These are phyloP conservation scores for Caenorhabditis sinica DNA, from an alignment of 2,888 invertebrate genomes.

Conservation along the genomic window DNA sequence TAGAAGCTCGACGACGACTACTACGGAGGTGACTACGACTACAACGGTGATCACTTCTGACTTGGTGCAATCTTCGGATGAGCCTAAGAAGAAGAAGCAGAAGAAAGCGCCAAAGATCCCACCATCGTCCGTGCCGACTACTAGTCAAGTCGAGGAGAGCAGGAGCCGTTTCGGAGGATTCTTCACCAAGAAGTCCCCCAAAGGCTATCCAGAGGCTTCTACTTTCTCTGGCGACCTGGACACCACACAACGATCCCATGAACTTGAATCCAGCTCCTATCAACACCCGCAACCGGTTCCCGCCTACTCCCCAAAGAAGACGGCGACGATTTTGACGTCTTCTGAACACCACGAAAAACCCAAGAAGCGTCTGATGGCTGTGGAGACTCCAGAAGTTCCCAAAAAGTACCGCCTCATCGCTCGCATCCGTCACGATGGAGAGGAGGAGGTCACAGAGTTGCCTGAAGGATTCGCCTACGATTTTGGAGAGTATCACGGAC, in stretches of 20 bases:
- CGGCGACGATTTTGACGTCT: background rate
- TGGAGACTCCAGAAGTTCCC: constrained; percentile 30
- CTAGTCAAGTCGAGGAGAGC: background rate
- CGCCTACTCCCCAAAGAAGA: constrained; percentile 41
- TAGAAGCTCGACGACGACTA: constrained; percentile 24
- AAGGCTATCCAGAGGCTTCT: constrained; percentile 37
- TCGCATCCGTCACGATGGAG: constrained; percentile 61
- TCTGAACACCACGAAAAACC: constrained; percentile 18
- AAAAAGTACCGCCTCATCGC: constrained; percentile 56
- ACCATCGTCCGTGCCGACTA: background rate
- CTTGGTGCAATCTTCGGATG: background rate
- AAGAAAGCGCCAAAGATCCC: constrained; percentile 35
- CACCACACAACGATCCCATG: constrained; percentile 24
- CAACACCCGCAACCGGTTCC: constrained; percentile 20
- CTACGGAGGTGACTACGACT: constrained; percentile 6
- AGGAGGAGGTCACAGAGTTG: constrained; percentile 67
- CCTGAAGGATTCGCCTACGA: constrained; percentile 43
- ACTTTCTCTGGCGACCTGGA: constrained; percentile 62
- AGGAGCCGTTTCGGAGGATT: constrained; percentile 51
- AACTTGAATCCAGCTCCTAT: constrained; percentile 42
- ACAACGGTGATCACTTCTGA: constrained; percentile 15
- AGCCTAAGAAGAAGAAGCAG: constrained; percentile 5
- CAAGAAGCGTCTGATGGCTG: constrained; percentile 12
- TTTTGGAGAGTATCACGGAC: constrained; percentile 46
- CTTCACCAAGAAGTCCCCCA: constrained; percentile 39